Evolutionary conservation across 2,888 invertebrate genomes (phyloP).

Genomic region (Hypolimnas misippus): DNA sequence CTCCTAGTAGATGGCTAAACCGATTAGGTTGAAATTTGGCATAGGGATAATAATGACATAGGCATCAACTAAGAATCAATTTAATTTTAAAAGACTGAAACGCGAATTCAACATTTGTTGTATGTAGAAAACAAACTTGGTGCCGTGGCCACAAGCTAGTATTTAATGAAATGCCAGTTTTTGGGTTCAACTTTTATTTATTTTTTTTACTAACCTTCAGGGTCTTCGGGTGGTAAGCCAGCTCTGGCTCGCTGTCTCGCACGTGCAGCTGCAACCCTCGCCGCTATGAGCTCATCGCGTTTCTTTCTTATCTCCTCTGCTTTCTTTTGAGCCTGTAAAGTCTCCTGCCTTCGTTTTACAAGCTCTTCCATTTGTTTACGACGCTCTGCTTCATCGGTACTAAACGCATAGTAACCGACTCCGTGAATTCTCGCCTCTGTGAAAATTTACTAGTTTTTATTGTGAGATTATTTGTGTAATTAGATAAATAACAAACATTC

Average conservation of each 20-base stretch:
- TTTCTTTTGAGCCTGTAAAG: conserved; percentile 86
- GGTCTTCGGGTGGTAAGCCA: conserved; percentile 88
- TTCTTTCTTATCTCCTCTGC: conserved; percentile 85
- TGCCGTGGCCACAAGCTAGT: too few species aligned
- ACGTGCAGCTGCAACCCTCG: conserved; percentile 88
- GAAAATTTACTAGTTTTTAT: background rate
- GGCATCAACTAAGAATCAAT: too few species aligned
- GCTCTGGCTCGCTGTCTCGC: conserved; percentile 89
- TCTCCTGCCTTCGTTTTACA: conserved; percentile 87
- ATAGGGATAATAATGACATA: too few species aligned
- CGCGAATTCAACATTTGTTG: too few species aligned
- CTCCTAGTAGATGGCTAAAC: too few species aligned
- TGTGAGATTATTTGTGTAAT: background rate
- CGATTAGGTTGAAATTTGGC: too few species aligned
- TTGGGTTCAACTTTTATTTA: too few species aligned
- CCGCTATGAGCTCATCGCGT: conserved; percentile 87
- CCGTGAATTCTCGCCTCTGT: conserved; percentile 96
- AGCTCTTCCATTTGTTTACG: conserved; percentile 92
- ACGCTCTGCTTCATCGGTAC: conserved; percentile 92
- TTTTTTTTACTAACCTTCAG: conserved; percentile 62
- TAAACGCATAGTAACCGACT: conserved; percentile 95
- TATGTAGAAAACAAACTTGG: too few species aligned
- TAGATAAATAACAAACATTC: too few species aligned
- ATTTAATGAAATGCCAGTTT: too few species aligned
- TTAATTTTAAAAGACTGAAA: too few species aligned